Percentiles rank a stretch among this genome's conserved stretches.
These are phyloP conservation scores for Protobothrops flavoviridis DNA, from an alignment of 2,113 vertebrate genomes.

Conservation along the genomic window DNA sequence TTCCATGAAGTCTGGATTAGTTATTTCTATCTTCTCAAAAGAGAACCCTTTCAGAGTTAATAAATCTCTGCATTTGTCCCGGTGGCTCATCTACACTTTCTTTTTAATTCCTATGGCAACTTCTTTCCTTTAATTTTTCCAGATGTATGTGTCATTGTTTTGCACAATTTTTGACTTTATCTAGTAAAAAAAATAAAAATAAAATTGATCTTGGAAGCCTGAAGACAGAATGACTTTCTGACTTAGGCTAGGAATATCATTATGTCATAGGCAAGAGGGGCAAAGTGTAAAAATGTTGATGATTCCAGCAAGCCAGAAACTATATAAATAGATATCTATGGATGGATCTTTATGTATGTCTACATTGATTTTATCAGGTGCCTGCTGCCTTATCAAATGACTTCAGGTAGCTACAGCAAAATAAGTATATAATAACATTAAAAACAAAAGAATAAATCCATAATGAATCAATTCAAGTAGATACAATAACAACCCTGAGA, in stretches of 20 bases:
- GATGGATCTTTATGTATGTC: not conserved
- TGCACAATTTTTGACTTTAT: not conserved
- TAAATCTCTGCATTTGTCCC: not conserved
- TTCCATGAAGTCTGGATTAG: slow-evolving; percentile 18
- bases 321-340: not conserved
- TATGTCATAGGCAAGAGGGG: not conserved
- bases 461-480: not conserved
- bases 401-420: not conserved
- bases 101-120: not conserved
- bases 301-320: not conserved
- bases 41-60: slow-evolving; percentile 2
- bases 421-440: not conserved
- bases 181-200: not conserved
- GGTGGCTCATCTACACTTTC: not conserved
- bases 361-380: not conserved
- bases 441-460: not conserved
- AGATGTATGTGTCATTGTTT: not conserved
- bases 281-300: not conserved
- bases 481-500: not conserved
- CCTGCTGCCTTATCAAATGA: not conserved
- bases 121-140: not conserved
- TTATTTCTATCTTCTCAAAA: slow-evolving; percentile 5
- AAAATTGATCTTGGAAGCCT: not conserved
- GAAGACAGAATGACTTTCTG: not conserved
- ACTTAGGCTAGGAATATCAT: not conserved